phyloP scores from a whole-genome alignment of 2,113 vertebrate genomes.

The Stigmatopora argus region DNA sequence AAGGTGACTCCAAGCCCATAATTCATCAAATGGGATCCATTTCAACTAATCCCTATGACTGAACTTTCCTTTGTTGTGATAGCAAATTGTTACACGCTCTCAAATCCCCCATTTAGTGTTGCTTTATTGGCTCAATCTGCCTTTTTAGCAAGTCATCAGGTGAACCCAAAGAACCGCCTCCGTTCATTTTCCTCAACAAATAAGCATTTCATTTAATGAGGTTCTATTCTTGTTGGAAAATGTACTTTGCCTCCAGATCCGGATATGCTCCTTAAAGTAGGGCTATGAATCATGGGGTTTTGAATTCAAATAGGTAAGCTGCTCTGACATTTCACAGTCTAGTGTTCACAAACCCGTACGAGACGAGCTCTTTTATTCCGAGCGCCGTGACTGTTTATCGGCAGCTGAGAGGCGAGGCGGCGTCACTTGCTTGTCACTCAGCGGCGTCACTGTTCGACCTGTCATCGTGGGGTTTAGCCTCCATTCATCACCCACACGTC shows the following conservation, averaged over 20 bases:
- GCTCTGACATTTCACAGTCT: conserved; percentile 30
- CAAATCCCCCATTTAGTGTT: background rate
- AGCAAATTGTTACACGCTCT: background rate
- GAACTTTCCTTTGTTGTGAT: conserved; percentile 11
- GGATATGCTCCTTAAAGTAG: conserved; percentile 18
- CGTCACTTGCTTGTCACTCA: conserved; percentile 55
- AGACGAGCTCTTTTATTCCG: conserved; percentile 20
- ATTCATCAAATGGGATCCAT: conserved; percentile 18
- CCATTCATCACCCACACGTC: conserved; percentile 62
- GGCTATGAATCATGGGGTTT: conserved; percentile 26
- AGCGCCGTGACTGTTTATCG: conserved; percentile 42
- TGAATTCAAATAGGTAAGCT: conserved; percentile 28
- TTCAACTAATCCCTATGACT: conserved; percentile 23
- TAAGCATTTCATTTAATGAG: conserved; percentile 20
- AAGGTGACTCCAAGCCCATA: conserved; percentile 1
- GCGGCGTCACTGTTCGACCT: conserved; percentile 59
- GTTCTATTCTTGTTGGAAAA: conserved; percentile 25
- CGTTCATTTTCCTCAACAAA: conserved; percentile 30
- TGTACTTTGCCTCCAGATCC: conserved; percentile 9
- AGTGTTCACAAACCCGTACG: conserved; percentile 27
- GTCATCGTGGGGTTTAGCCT: conserved; percentile 64
- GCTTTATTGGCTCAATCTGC: background rate
- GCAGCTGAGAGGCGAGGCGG: conserved; percentile 35
- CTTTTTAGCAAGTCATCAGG: background rate
- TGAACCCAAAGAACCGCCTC: background rate